Conservation (phyloP, 2,113 vertebrate genomes). For the Siniperca knerii region DNA sequence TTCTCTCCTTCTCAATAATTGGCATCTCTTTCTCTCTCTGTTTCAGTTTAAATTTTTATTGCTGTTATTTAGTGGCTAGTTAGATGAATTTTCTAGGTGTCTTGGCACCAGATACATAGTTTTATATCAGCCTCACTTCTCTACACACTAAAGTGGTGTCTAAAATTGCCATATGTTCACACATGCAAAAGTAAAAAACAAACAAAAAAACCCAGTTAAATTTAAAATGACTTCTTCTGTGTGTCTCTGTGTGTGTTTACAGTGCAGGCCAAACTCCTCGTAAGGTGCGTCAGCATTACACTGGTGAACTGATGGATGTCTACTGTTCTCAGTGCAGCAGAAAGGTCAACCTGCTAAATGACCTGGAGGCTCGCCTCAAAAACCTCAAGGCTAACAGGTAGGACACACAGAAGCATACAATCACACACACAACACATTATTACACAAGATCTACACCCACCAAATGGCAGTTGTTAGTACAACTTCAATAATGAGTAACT, state of each 20-base stretch:
- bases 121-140: not conserved
- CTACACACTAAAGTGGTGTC: not conserved
- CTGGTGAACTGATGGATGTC: constrained; percentile 89
- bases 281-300: constrained; percentile 89
- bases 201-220: not conserved
- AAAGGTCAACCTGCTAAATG: constrained; percentile 96
- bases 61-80: not conserved
- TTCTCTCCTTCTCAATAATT: not conserved
- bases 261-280: constrained; percentile 96
- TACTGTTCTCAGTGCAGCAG: constrained; percentile 98
- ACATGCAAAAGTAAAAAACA: no score
- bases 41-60: not conserved
- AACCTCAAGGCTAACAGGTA: constrained; percentile 96
- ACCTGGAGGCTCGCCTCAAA: constrained; percentile 95
- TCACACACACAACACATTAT: not conserved
- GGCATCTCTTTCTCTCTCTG: not conserved
- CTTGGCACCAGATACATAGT: not conserved
- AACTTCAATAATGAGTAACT: not conserved
- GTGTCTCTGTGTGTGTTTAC: constrained; percentile 61
- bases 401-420: not conserved
- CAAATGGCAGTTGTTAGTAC: not conserved
- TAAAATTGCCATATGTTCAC: not conserved
- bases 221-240: not conserved
- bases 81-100: not conserved
- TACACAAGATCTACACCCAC: not conserved